Base-by-base conservation (phyloP, 30 jellyfish, hydroid and myxozoan genomes). In the Chrysaora quinquecirrha region DNA sequence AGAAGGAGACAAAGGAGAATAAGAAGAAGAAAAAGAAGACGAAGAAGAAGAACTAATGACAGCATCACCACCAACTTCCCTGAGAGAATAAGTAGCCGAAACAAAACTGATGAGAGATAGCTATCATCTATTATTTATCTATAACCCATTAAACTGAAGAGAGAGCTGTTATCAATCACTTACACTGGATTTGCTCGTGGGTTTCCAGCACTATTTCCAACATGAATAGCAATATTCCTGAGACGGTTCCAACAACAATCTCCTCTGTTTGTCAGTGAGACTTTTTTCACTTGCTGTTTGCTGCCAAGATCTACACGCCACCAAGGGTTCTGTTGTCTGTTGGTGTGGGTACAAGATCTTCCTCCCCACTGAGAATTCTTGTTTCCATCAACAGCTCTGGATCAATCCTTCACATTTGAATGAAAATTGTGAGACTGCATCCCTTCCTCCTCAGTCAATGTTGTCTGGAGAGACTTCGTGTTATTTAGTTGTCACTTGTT, bases 301-400 rank as follows among this genome's bases (percentile, higher is more conserved):
- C 76, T 25, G 61, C 90, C 90, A n/a, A 80, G 76, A 80, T 80
- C 90, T 16, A 80, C 93, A 25, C 83, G 58, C 93, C 93, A 82
- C 93, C 93, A 82, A 52, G 93, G 93, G 18, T 34, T 82, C 11
- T 60, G 62, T n/a, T 82, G 71, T 2, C 64, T 34, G 64, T 82
- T 68, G 16, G 93, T 82, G 25, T 82, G 93, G 21, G 93, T 82
- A 35, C 93, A 82, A 2, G 85, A 64, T 28, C 83, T 71, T 3
- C 83, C 93, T 22, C 93, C 76, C 93, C 93, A 82, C 20, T 82
- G 80, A 12, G 82, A 30, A 25, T 82, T 82, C 34, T 18, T 64
- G 79, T 82, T 82, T 20, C 93, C 93, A 34, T 82, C 93, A 20
- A 82, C 93, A 67, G 58, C 93, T 48, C 93, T 69, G 18, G 78